These are phyloP conservation scores for Haliaeetus leucogaster DNA, from an alignment of 2,113 vertebrate species.

Conservation along the genomic window DNA sequence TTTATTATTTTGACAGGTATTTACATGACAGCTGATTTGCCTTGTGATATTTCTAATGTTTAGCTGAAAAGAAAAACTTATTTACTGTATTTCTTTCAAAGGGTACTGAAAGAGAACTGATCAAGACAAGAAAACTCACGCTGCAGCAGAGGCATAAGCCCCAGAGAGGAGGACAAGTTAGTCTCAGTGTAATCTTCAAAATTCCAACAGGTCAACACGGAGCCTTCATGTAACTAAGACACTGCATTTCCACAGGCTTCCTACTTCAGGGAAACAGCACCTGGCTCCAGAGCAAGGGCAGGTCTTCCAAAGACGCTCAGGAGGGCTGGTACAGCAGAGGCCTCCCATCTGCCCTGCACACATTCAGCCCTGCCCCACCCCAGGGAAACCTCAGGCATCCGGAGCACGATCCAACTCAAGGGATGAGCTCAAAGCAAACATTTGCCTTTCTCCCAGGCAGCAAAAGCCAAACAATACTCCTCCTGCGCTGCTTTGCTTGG, in stretches of 20 bases:
- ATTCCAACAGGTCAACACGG: background rate
- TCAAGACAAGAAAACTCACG: background rate
- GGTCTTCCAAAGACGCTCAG: background rate
- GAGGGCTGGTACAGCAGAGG: background rate
- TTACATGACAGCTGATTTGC: background rate
- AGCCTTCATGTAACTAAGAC: background rate
- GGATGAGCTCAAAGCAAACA: background rate
- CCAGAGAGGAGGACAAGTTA: background rate
- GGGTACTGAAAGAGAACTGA: background rate
- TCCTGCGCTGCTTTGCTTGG: background rate
- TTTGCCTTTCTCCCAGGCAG: background rate
- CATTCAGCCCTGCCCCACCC: too few species aligned
- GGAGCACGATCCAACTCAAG: rapidly evolving
- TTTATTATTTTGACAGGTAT: background rate
- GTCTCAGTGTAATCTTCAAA: background rate
- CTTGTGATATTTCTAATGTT: background rate
- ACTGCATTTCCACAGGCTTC: background rate
- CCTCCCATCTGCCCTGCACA: background rate
- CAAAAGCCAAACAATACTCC: background rate
- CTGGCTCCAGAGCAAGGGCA: background rate
- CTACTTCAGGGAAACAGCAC: background rate
- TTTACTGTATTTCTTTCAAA: background rate
- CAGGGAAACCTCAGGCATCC: background rate
- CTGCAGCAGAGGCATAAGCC: background rate
- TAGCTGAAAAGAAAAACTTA: background rate